Conservation (phyloP, 2,888 invertebrate species). For the Acanthosoma haemorrhoidale region DNA sequence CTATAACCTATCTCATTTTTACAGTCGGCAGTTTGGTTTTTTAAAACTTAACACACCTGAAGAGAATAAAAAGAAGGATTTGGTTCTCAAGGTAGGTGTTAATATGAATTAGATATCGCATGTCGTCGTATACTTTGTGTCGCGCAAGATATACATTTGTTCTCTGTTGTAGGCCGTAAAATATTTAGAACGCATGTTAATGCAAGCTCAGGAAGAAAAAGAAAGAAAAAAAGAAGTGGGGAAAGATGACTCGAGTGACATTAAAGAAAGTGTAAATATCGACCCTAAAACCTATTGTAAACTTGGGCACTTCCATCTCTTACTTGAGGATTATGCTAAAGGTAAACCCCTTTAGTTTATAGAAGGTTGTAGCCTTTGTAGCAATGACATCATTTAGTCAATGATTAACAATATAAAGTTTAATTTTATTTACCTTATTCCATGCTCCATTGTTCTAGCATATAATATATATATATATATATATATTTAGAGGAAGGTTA, state of each 20-base stretch:
- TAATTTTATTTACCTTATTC: neutral
- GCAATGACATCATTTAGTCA: neutral
- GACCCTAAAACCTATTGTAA: conserved; percentile 90
- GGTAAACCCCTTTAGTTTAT: conserved; percentile 55
- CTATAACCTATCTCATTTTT: conserved; percentile 34
- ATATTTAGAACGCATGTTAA: conserved; percentile 77
- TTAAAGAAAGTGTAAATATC: conserved; percentile 63
- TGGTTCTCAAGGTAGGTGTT: conserved; percentile 64
- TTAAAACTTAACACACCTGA: conserved; percentile 73
- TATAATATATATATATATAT: neutral
- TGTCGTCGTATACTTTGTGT: neutral
- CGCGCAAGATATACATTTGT: neutral
- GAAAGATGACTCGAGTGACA: conserved; percentile 41
- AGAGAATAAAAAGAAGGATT: conserved; percentile 70
- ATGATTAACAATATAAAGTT: neutral
- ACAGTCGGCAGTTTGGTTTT: conserved; percentile 87
- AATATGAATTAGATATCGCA: neutral
- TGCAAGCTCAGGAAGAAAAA: conserved; percentile 67
- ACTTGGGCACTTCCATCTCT: conserved; percentile 89
- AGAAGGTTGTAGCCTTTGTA: neutral
- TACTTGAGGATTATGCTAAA: conserved; percentile 90
- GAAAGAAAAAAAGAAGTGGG: conserved; percentile 39
- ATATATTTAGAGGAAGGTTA: neutral
- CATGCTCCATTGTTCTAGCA: neutral
- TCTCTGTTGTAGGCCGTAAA: conserved; percentile 61